These are phyloP conservation scores for Cromileptes altivelis DNA, from an alignment of 2,113 vertebrate genomes.

Conservation along the genomic window DNA sequence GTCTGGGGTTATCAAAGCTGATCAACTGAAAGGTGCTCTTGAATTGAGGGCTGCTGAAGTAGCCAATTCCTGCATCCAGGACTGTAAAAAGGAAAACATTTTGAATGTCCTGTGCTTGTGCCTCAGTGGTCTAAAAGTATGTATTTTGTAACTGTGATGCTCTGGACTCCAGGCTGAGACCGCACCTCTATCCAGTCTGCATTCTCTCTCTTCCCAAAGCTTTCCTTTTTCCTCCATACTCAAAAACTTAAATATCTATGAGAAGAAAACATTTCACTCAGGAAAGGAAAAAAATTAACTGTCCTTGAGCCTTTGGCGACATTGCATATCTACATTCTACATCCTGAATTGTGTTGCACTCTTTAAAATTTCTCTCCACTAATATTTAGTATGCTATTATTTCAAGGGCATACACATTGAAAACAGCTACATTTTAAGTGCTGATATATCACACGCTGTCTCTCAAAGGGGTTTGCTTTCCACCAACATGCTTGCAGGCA, in stretches of 20 bases:
- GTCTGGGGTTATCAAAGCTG: background rate
- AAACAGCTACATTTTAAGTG: conserved; percentile 38
- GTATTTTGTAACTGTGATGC: background rate
- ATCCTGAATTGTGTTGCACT: background rate
- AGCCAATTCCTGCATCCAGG: background rate
- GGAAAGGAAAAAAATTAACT: background rate
- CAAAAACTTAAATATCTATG: background rate
- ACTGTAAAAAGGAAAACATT: background rate
- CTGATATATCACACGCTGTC: conserved; percentile 49
- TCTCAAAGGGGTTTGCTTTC: conserved; percentile 48
- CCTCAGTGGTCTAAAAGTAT: background rate
- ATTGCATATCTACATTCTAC: background rate
- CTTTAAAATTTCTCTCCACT: background rate
- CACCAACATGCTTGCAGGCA: conserved; percentile 51
- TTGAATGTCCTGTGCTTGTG: background rate
- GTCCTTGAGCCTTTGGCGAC: background rate
- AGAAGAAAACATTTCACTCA: background rate
- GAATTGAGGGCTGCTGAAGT: background rate
- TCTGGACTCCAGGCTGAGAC: background rate
- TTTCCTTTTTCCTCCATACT: background rate
- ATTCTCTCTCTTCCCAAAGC: background rate
- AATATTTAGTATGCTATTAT: conserved; percentile 29
- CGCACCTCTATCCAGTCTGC: background rate
- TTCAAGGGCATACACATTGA: conserved; percentile 49
- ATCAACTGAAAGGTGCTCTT: background rate